Percentiles rank a stretch among this genome's conserved stretches.
Evolutionary conservation across 2,888 invertebrate genomes (phyloP).

Genomic region (Deilephila porcellus): DNA sequence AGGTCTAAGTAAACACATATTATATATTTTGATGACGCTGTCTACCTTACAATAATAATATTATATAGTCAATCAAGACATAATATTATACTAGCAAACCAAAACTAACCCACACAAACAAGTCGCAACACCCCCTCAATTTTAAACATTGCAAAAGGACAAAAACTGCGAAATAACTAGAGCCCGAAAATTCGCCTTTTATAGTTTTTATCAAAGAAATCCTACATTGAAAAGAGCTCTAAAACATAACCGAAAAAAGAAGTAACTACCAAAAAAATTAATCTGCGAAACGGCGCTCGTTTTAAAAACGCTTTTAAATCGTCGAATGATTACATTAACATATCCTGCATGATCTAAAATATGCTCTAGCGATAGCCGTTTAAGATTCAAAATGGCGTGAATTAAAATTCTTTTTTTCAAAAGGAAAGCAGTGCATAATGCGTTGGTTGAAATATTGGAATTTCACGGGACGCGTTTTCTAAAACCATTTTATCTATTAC

Average conservation of each 20-base stretch:
- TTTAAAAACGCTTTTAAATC: slow-evolving; percentile 38
- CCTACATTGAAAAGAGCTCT: background rate
- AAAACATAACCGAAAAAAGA: slow-evolving; percentile 14
- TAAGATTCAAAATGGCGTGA: slow-evolving; percentile 39
- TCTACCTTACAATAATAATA: too few relatives aligned
- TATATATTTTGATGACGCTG: too few relatives aligned
- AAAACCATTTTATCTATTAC: slow-evolving; percentile 22
- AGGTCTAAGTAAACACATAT: too few relatives aligned
- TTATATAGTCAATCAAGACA: too few relatives aligned
- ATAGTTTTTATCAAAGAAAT: slow-evolving; percentile 15
- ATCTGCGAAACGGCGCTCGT: slow-evolving; percentile 20
- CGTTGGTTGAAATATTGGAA: slow-evolving; percentile 67
- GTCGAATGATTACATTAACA: slow-evolving; percentile 40
- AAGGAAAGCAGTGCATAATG: slow-evolving; percentile 56
- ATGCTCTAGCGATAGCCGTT: slow-evolving; percentile 20
- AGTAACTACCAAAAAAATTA: slow-evolving; percentile 12
- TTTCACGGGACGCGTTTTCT: slow-evolving; percentile 52
- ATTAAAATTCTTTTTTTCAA: slow-evolving; percentile 38
- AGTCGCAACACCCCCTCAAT: background rate
- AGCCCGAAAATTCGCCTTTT: background rate
- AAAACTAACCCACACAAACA: background rate
- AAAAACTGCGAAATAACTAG: background rate
- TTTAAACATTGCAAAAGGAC: background rate
- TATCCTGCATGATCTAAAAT: background rate
- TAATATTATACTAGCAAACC: too few relatives aligned